Evolutionary conservation across 2,888 invertebrate species (phyloP).

Genomic region (Halocaridina rubra): DNA sequence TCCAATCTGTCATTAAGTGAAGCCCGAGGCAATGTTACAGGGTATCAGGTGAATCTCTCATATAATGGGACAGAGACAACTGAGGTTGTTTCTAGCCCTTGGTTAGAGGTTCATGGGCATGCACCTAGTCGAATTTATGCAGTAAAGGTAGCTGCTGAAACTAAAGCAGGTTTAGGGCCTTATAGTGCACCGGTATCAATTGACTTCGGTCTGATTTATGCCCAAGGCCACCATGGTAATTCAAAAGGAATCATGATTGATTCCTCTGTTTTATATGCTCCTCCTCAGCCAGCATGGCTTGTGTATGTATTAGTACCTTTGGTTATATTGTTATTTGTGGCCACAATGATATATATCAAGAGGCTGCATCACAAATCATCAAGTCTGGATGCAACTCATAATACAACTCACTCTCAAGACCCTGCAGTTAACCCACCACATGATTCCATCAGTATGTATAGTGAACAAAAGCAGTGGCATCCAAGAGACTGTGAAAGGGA

Average conservation of each 20-base stretch:
- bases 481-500: conserved; percentile 51
- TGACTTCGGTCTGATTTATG: conserved; percentile 68
- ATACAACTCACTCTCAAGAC: conserved; percentile 18
- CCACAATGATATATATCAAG: conserved; percentile 33
- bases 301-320: conserved; percentile 46
- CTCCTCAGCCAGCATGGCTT: conserved; percentile 48
- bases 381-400: neutral
- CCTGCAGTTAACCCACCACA: conserved; percentile 28
- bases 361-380: conserved; percentile 23
- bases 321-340: conserved; percentile 37
- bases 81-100: conserved; percentile 80
- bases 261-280: conserved; percentile 39
- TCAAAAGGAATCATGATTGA: neutral
- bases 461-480: conserved; percentile 51
- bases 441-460: conserved; percentile 56
- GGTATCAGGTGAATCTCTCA: conserved; percentile 74
- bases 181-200: conserved; percentile 79
- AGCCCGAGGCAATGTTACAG: conserved; percentile 42
- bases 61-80: conserved; percentile 74
- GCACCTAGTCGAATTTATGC: conserved; percentile 86
- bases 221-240: neutral
- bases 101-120: conserved; percentile 88
- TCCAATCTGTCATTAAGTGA: conserved; percentile 11
- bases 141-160: conserved; percentile 82
- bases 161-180: conserved; percentile 87